Evolutionary conservation across 2,888 invertebrate species (phyloP).

Genomic region (Nineta flava): DNA sequence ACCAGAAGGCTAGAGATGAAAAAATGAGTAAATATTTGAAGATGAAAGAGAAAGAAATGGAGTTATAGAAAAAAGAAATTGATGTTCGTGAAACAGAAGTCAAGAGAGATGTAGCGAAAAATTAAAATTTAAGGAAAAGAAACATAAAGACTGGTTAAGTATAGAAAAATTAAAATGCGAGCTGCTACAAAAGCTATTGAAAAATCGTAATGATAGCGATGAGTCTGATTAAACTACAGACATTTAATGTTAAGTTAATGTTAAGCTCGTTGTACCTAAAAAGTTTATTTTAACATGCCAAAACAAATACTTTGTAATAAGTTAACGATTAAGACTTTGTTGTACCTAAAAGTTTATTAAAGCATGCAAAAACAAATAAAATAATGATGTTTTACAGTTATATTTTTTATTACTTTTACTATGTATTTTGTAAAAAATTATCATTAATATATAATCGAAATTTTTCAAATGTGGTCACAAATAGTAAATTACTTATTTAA

Average conservation of each 20-base stretch:
- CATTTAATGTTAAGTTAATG: neutral
- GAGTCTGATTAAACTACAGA: constrained; percentile 2
- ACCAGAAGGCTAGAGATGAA: neutral
- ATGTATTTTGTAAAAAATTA: too few species aligned
- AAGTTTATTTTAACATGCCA: neutral
- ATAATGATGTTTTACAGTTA: too few species aligned
- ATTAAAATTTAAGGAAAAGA: constrained; percentile 3
- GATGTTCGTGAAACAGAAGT: constrained; percentile 1
- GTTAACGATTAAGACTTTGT: too few species aligned
- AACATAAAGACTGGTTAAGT: constrained; percentile 4
- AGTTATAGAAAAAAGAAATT: neutral
- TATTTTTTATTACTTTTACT: too few species aligned
- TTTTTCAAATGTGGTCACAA: neutral
- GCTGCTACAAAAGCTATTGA: constrained; percentile 1
- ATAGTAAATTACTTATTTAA: neutral
- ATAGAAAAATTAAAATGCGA: constrained; percentile 4
- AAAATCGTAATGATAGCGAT: constrained; percentile 3
- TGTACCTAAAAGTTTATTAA: too few species aligned
- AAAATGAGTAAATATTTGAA: neutral
- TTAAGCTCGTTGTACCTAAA: neutral
- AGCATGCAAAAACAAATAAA: too few species aligned
- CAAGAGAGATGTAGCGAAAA: constrained; percentile 1
- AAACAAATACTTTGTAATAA: too few species aligned
- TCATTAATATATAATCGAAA: neutral
- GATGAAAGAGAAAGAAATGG: constrained; percentile 1